Evolutionary conservation across 2,888 invertebrate species (phyloP).

Genomic region (Ischnus inquisitorius): DNA sequence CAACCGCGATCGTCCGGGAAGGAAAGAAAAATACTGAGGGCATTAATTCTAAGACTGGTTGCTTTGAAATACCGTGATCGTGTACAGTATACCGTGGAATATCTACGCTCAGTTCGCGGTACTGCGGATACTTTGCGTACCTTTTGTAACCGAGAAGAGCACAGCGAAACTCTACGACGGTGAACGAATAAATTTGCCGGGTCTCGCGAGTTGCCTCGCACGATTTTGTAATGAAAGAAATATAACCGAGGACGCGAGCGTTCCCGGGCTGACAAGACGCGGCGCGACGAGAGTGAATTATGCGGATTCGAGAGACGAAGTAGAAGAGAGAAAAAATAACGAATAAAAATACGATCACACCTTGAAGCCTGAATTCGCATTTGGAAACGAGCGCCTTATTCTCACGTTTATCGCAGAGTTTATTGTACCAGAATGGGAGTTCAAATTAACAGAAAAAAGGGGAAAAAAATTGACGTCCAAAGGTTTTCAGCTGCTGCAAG

Average conservation of each 20-base stretch:
- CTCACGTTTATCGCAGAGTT: neutral
- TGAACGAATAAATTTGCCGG: constrained; percentile 35
- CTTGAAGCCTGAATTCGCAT: neutral
- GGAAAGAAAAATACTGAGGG: constrained; percentile 53
- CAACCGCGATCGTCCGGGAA: constrained; percentile 58
- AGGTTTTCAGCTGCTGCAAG: neutral
- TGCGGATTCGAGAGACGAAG: constrained; percentile 17
- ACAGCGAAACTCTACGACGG: constrained; percentile 12
- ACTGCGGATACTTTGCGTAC: constrained; percentile 13
- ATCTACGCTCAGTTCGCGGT: constrained; percentile 31
- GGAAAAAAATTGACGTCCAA: neutral
- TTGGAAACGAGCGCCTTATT: neutral
- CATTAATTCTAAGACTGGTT: constrained; percentile 50
- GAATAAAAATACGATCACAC: neutral
- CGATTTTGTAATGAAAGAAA: constrained; percentile 45
- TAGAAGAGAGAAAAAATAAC: neutral
- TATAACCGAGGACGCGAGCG: constrained; percentile 24
- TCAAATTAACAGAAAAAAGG: neutral
- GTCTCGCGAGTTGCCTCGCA: constrained; percentile 9
- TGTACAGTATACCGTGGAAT: constrained; percentile 17
- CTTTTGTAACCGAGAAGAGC: constrained; percentile 20
- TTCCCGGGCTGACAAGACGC: constrained; percentile 20
- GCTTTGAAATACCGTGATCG: constrained; percentile 18
- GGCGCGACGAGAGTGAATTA: neutral
- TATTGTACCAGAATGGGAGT: neutral